Evolutionary conservation across 2,797 vertebrate species (phyloP), one percentile per base, ranked within the genome.

Genomic region (Pempheris klunzingeri): DNA sequence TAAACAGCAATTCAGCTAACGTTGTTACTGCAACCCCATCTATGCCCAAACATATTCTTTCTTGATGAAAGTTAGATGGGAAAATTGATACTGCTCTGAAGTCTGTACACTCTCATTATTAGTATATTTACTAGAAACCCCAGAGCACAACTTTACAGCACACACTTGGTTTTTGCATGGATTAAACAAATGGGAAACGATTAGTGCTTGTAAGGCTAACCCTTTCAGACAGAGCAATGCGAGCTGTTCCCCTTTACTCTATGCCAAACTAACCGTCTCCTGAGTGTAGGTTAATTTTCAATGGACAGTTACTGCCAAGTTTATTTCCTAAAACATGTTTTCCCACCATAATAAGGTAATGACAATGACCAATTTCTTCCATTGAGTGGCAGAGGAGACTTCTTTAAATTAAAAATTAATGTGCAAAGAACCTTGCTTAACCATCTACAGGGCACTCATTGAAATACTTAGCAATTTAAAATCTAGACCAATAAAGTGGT

Each of bases 11-110:
- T 1, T 17, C 65, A 41, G 4, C 4, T 28, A 13, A 7, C 17
- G n/a, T 32, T 41, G 47, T 71, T 65, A 4, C 7, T 77, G 41
- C 11, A 46, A 7, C 41, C n/a, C 30, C 1, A 46, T 72, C 55
- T 17, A 38, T 28, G 38, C 2, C 18, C 36, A 47, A 1, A 62
- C 71, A 58, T 24, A 28, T 17, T 18, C 32, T 57, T 44, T 57
- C 2, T 61, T 34, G 32, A 36, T 2, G 5, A 18, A 28, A 70
- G 30, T 46, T 30, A 1, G 28, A 64, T 41, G 11, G 52, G 13
- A 28, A 57, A 3, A 0, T 15, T 15, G 4, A 66, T 17, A 22
- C 20, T 15, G 26, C 17, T 32, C 11, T 67, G 17, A 32, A 44
- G 17, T 66, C 15, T n/a, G n/a, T n/a, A 26, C 3, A 0, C 24